Evolutionary conservation across 2,113 vertebrate genomes (phyloP), one percentile per base, ranked within the genome.

Genomic region (Cyphotilapia sp.): DNA sequence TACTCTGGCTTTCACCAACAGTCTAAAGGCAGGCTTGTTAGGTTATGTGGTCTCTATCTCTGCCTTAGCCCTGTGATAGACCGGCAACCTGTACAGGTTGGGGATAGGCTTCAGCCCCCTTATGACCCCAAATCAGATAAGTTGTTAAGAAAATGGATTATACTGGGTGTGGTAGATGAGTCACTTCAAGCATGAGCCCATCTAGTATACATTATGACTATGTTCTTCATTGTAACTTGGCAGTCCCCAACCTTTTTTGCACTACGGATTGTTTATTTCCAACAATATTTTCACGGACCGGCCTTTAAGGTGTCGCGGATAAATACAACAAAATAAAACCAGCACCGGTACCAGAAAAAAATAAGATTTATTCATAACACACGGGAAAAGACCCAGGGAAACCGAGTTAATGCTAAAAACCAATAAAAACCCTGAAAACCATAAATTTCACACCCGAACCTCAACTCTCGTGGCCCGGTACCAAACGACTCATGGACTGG

Each of bases 161-260:
- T 27, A 17, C 0, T 1, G 69, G 69, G 8, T 45, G 38, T 27
- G 13, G 38, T 27, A 74, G 66, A 45, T 71, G 13, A 42, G 38
- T 27, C 38, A 74, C 22, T 74, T 74, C 9, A 13, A 45, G 22
- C 22, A 74, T 74, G 14, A 74, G 22, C 69, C n/a, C 8, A 74
- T 45, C 38, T 5, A 71, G 8, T 24, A 71, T 40, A 42, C 3
- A 71, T 24, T 42, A 45, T 45, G n/a, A 3, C 22, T 3, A 27
- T 74, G 0, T 16, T 0, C 13, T 76, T 76, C 13, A 47, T 17
- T 47, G 24, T 29, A 76, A 29, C 9, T 47, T 61, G 0, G 29
- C 29, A 31, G 29, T 61, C 16, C 9, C 16, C 29, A 61, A 33
- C 9, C 57, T 61, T 61, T 33, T 61, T 61, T 33, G 5, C 29